Percentiles rank a stretch among this genome's conserved stretches.
These are phyloP conservation scores for Phymorhynchus buccinoides DNA, from an alignment of 1,140 invertebrate species.

Conservation along the genomic window DNA sequence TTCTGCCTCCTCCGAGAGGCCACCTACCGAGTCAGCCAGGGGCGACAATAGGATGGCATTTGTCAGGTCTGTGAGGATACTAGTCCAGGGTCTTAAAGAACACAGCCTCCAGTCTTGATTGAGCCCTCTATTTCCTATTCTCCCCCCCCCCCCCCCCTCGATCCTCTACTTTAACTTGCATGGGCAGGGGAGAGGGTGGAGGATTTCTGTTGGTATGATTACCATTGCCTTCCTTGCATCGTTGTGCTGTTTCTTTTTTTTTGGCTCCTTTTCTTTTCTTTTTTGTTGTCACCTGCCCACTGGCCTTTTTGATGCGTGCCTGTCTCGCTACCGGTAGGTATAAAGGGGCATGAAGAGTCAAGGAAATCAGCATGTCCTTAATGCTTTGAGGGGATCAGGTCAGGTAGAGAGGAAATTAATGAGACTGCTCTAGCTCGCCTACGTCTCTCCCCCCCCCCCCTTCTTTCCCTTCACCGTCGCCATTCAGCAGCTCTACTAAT, in stretches of 20 bases:
- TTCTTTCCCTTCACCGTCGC: no score
- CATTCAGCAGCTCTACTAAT: no score
- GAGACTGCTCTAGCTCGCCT: background rate
- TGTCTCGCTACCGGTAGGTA: background rate
- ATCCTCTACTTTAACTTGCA: background rate
- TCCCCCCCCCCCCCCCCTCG: background rate
- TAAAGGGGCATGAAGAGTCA: background rate
- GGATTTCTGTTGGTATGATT: background rate
- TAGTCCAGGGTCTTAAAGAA: background rate
- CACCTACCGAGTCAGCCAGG: background rate
- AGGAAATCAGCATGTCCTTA: no score
- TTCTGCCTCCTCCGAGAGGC: background rate
- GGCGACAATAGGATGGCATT: slow-evolving; percentile 1
- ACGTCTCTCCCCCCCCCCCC: background rate
- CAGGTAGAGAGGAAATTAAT: background rate
- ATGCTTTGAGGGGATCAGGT: background rate
- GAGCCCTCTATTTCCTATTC: background rate
- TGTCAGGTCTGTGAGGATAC: background rate
- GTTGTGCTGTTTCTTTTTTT: no score
- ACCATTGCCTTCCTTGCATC: background rate
- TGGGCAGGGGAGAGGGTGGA: background rate
- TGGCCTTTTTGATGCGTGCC: background rate
- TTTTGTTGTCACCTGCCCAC: background rate
- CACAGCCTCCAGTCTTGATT: background rate
- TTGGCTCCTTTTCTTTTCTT: background rate